These are phyloP conservation scores for Lepidurus couesii DNA, from an alignment of 1,140 invertebrate genomes.

Conservation along the genomic window DNA sequence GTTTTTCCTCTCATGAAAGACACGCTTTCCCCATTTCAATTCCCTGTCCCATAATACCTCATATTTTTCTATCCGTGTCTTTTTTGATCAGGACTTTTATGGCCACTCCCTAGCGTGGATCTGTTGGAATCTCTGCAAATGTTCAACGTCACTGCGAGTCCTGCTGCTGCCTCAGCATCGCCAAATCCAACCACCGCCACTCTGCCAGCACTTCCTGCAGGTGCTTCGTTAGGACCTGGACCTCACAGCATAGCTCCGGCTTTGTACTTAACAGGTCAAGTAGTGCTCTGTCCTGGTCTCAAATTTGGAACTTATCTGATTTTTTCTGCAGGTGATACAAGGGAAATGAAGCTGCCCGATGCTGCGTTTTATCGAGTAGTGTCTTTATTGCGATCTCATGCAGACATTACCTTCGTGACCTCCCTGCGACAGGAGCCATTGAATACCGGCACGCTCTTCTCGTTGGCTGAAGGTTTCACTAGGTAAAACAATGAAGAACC, in stretches of 20 bases:
- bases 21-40: background rate
- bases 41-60: background rate
- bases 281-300: constrained; percentile 26
- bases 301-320: background rate
- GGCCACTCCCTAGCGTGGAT: constrained; percentile 17
- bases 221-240: constrained; percentile 55
- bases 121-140: constrained; percentile 10
- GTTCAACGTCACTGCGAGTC: background rate
- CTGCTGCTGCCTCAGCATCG: background rate
- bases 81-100: background rate
- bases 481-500: constrained; percentile 39
- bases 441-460: constrained; percentile 74
- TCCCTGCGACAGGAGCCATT: constrained; percentile 67
- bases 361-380: constrained; percentile 59
- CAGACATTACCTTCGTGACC: constrained; percentile 74
- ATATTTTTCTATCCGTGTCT: background rate
- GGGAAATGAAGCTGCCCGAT: constrained; percentile 64
- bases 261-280: constrained; percentile 46
- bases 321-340: constrained; percentile 56
- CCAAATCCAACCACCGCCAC: background rate
- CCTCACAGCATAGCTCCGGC: constrained; percentile 58
- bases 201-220: constrained; percentile 39
- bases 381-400: constrained; percentile 58
- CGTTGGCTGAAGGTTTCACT: constrained; percentile 56
- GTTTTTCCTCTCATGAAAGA: background rate